A percentile compares a stretch with the other conserved stretches of the same genome.
phyloP scores from a whole-genome alignment of 2,888 invertebrate species.

The Ceramica pisi region DNA sequence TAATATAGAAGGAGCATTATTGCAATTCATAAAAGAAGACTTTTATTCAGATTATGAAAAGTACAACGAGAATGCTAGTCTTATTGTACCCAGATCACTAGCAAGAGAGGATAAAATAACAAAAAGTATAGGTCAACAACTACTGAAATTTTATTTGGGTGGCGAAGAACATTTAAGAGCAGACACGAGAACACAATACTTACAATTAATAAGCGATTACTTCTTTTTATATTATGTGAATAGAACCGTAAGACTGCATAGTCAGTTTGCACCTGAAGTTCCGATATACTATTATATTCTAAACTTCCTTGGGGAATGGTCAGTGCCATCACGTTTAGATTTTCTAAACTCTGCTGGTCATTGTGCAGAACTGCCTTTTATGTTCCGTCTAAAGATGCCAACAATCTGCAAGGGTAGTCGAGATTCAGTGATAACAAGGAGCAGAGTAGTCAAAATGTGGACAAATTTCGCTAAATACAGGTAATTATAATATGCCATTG shows the following conservation, averaged over 20 bases:
- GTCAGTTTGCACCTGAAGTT: constrained; percentile 76
- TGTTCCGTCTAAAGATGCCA: constrained; percentile 78
- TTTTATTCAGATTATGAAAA: constrained; percentile 81
- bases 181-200: constrained; percentile 80
- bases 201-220: constrained; percentile 85
- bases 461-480: constrained; percentile 89
- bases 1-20: constrained; percentile 80
- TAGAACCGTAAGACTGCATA: constrained; percentile 82
- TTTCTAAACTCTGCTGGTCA: constrained; percentile 82
- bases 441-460: constrained; percentile 85
- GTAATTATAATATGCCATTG: constrained; percentile 68
- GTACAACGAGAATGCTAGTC: constrained; percentile 77
- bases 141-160: constrained; percentile 83
- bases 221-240: constrained; percentile 85
- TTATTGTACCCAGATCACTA: constrained; percentile 81
- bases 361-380: constrained; percentile 82
- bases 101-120: constrained; percentile 73
- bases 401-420: constrained; percentile 79
- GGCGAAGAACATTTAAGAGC: constrained; percentile 77
- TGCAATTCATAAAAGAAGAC: constrained; percentile 74
- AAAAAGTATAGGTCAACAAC: constrained; percentile 79
- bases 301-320: constrained; percentile 83
- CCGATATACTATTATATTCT: constrained; percentile 85
- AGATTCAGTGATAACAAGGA: constrained; percentile 81
- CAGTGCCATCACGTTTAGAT: constrained; percentile 73